Conservation (phyloP, 2,797 vertebrate genomes). For the Megalops cyprinoides region DNA sequence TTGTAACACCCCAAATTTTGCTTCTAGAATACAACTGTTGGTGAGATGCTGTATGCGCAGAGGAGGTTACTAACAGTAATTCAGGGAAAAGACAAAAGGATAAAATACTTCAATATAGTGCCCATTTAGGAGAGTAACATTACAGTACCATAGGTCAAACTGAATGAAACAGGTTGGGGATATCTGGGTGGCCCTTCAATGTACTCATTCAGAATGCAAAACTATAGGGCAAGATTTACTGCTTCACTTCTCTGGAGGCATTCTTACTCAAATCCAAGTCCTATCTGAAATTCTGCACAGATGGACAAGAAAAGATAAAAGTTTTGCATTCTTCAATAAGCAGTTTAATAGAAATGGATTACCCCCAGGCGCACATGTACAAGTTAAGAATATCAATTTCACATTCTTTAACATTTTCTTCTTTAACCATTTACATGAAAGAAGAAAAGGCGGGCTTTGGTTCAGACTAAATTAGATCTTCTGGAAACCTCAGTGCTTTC, state of each 20-base stretch:
- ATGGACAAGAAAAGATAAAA: constrained; percentile 60
- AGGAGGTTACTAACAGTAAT: no score
- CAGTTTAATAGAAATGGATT: constrained; percentile 60
- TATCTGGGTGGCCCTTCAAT: not conserved
- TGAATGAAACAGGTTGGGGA: no score
- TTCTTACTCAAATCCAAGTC: constrained; percentile 48
- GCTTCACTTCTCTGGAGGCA: constrained; percentile 19
- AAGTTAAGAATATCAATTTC: constrained; percentile 75
- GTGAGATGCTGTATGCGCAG: no score
- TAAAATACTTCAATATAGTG: no score
- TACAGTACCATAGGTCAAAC: no score
- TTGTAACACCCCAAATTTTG: no score
- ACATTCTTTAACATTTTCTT: constrained; percentile 55
- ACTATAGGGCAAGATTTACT: constrained; percentile 3
- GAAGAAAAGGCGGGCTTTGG: constrained; percentile 35
- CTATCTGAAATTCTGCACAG: constrained; percentile 59
- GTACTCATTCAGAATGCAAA: not conserved
- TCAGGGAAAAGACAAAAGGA: no score
- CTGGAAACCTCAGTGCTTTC: no score
- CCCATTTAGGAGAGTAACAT: no score
- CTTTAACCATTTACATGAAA: constrained; percentile 33
- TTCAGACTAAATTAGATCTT: not conserved
- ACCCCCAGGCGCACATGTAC: constrained; percentile 58
- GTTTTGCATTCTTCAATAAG: constrained; percentile 58
- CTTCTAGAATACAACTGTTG: no score